Evolutionary conservation across 2,888 invertebrate genomes (phyloP).

Genomic region (Conus canariensis): DNA sequence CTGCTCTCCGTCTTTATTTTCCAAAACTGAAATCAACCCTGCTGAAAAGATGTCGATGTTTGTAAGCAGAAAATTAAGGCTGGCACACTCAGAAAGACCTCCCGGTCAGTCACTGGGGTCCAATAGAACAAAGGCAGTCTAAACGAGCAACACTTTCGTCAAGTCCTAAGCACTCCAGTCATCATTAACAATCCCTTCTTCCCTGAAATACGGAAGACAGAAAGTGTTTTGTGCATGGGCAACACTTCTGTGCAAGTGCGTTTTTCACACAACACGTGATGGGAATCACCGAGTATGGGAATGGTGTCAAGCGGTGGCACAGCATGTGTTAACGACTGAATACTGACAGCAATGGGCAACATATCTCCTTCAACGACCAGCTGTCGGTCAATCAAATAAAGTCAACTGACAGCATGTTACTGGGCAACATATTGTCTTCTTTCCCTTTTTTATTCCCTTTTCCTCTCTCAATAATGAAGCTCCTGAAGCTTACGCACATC

Average conservation of each 20-base stretch:
- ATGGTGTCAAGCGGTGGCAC: conserved; percentile 16
- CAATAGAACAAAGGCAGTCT: background rate
- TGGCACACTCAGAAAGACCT: background rate
- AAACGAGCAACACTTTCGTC: background rate
- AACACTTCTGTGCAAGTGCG: conserved; percentile 26
- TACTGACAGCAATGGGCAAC: background rate
- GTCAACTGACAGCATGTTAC: too few species aligned
- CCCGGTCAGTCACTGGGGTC: background rate
- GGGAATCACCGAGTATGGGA: background rate
- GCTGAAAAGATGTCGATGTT: background rate
- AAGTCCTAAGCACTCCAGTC: background rate
- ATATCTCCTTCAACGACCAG: background rate
- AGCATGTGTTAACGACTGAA: background rate
- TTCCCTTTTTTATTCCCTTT: too few species aligned
- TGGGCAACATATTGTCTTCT: too few species aligned
- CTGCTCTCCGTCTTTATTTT: too few species aligned
- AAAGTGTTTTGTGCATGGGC: conserved; percentile 12
- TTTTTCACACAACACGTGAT: conserved; percentile 23
- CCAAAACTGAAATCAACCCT: background rate
- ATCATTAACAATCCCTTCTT: background rate
- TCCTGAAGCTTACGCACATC: background rate
- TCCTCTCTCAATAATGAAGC: too few species aligned
- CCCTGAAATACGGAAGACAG: conserved; percentile 13
- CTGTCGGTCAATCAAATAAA: too few species aligned
- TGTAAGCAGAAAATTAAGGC: background rate